These are phyloP conservation scores for Poeciliopsis presidionis DNA, from an alignment of 2,797 vertebrate genomes.

Conservation along the genomic window DNA sequence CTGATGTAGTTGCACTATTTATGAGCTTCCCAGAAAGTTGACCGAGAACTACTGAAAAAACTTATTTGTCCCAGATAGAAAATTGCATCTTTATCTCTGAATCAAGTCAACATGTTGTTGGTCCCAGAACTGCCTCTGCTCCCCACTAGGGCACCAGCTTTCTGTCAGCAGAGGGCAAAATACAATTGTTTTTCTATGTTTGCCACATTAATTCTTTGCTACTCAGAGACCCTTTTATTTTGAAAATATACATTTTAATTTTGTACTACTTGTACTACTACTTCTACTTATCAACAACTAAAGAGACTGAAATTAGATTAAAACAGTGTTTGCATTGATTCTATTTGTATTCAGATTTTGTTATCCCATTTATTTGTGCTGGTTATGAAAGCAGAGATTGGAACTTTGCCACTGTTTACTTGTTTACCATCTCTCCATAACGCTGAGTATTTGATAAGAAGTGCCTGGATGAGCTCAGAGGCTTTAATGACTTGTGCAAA, in stretches of 20 bases:
- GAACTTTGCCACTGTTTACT: slow-evolving; percentile 25
- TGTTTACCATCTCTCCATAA: slow-evolving; percentile 52
- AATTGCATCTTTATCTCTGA: slow-evolving; percentile 48
- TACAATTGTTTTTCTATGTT: slow-evolving; percentile 39
- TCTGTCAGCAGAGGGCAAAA: slow-evolving; percentile 13
- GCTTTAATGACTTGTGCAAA: slow-evolving; percentile 36
- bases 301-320: slow-evolving; percentile 11
- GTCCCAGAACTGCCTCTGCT: slow-evolving; percentile 23
- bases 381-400: slow-evolving; percentile 53
- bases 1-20: slow-evolving; percentile 59
- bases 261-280: neutral
- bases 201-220: neutral
- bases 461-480: slow-evolving; percentile 28
- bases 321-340: slow-evolving; percentile 4
- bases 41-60: slow-evolving; percentile 28
- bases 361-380: slow-evolving; percentile 35
- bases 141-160: slow-evolving; percentile 30
- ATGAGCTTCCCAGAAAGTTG: slow-evolving; percentile 38
- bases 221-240: neutral
- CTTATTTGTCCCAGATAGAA: slow-evolving; percentile 25
- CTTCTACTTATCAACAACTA: neutral
- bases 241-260: neutral
- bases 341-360: slow-evolving; percentile 8
- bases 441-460: slow-evolving; percentile 27
- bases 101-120: slow-evolving; percentile 50